Percentiles rank a stretch among this genome's conserved stretches.
These are phyloP conservation scores for Luffia ferchaultella DNA, from an alignment of 2,888 invertebrate species.

Conservation along the genomic window DNA sequence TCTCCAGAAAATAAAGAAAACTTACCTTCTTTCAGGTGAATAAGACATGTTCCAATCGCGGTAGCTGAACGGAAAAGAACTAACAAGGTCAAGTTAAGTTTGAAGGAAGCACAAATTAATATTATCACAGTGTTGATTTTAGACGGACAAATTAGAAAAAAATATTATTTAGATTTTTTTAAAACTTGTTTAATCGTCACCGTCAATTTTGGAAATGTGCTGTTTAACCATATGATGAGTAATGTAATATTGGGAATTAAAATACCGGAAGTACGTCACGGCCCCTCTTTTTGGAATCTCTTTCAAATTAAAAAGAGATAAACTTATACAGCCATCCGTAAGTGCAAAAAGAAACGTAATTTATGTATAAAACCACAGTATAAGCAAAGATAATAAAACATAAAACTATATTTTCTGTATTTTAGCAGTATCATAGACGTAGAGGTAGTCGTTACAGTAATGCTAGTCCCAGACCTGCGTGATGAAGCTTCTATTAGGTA, in stretches of 20 bases:
- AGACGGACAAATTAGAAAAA: not conserved
- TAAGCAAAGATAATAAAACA: too few species aligned
- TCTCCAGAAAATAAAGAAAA: constrained; percentile 38
- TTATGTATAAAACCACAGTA: too few species aligned
- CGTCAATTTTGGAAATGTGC: constrained; percentile 17
- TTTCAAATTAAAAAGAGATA: not conserved
- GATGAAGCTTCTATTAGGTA: too few species aligned
- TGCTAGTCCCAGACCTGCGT: too few species aligned
- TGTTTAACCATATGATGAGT: constrained; percentile 24
- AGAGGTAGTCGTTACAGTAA: too few species aligned
- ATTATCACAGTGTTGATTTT: not conserved
- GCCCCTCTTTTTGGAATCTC: not conserved
- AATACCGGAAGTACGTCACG: constrained; percentile 43
- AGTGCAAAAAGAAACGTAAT: too few species aligned
- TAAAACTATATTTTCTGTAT: too few species aligned
- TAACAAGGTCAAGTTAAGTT: constrained; percentile 66
- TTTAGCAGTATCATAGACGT: too few species aligned
- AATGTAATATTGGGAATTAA: constrained; percentile 37
- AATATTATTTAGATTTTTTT: not conserved
- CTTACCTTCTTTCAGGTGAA: constrained; percentile 84
- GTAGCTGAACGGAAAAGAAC: constrained; percentile 79
- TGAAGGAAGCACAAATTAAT: constrained; percentile 16
- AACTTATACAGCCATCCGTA: not conserved
- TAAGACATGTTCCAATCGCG: constrained; percentile 85
- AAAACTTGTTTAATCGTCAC: not conserved